Evolutionary conservation across 2,113 vertebrate genomes (phyloP).

Genomic region (Oenanthe melanoleuca): DNA sequence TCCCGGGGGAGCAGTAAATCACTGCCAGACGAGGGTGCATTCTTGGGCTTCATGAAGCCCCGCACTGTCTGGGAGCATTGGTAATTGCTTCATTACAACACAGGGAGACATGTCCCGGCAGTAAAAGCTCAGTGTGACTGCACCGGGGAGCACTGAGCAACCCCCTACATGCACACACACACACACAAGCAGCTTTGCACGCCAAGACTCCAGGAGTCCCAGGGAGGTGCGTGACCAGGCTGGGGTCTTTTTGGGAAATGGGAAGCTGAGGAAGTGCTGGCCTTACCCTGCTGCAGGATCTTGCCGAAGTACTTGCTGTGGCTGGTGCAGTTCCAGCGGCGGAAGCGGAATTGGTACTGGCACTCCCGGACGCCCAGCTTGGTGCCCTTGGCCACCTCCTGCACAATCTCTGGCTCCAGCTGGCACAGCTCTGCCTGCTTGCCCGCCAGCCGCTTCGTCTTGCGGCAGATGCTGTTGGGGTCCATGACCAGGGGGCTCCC

Average conservation of each 20-base stretch:
- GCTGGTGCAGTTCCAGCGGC: constrained; percentile 97
- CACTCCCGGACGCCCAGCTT: constrained; percentile 92
- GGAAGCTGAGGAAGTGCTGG: background rate
- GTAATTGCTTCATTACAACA: constrained; percentile 78
- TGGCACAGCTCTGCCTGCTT: constrained; percentile 95
- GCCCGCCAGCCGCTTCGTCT: constrained; percentile 90
- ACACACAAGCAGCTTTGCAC: background rate
- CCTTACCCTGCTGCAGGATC: constrained; percentile 96
- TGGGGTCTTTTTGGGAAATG: background rate
- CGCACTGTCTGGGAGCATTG: constrained; percentile 64
- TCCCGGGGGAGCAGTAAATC: constrained; percentile 67
- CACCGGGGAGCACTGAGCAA: background rate
- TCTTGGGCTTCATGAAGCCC: constrained; percentile 70
- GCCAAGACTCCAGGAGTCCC: background rate
- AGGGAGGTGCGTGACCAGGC: fast-evolving
- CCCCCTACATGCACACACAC: background rate
- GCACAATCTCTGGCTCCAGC: constrained; percentile 93
- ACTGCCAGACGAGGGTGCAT: constrained; percentile 69
- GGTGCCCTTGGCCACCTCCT: constrained; percentile 92
- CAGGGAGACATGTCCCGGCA: constrained; percentile 72
- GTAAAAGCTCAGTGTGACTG: constrained; percentile 54
- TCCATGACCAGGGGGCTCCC: constrained; percentile 98
- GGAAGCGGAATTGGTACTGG: constrained; percentile 95
- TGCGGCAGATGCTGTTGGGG: constrained; percentile 97
- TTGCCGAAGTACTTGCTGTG: constrained; percentile 97